Evolutionary conservation across 2,113 vertebrate genomes (phyloP).

Genomic region (Scophthalmus maximus): DNA sequence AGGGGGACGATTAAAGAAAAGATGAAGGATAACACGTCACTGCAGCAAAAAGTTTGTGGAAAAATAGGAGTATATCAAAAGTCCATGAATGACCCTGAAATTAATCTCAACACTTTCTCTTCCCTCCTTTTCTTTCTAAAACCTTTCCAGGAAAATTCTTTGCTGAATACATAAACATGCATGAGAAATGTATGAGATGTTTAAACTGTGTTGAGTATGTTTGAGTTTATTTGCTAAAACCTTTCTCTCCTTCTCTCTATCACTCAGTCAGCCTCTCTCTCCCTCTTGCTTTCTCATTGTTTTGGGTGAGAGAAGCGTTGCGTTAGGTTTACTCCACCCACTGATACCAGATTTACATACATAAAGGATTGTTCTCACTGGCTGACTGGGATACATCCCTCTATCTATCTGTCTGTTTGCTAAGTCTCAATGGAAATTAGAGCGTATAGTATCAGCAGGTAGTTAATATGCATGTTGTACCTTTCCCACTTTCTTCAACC

Average conservation of each 20-base stretch:
- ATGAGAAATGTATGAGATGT: conserved; percentile 37
- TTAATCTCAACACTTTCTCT: neutral
- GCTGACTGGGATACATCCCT: conserved; percentile 57
- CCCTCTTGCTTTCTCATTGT: neutral
- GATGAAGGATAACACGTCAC: conserved; percentile 26
- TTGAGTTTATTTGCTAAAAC: conserved; percentile 32
- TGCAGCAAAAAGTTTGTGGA: conserved; percentile 10
- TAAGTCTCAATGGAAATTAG: conserved; percentile 63
- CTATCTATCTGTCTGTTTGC: conserved; percentile 47
- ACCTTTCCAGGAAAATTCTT: too few species aligned
- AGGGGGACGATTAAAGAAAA: conserved; percentile 35
- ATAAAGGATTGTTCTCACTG: conserved; percentile 57
- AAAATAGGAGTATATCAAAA: conserved; percentile 17
- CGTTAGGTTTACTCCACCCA: conserved; percentile 53
- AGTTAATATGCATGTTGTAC: conserved; percentile 53
- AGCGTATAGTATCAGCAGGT: conserved; percentile 38
- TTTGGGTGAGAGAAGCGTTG: conserved; percentile 51
- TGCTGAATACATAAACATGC: neutral
- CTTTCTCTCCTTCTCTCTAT: too few species aligned
- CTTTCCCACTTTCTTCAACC: conserved; percentile 30
- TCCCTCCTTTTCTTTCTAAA: too few species aligned
- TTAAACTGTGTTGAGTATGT: conserved; percentile 22
- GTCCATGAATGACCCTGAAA: neutral
- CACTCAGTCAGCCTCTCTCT: neutral
- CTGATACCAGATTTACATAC: conserved; percentile 70